These are phyloP conservation scores for Athalia rosae DNA, from an alignment of 2,888 invertebrate genomes.

Conservation along the genomic window DNA sequence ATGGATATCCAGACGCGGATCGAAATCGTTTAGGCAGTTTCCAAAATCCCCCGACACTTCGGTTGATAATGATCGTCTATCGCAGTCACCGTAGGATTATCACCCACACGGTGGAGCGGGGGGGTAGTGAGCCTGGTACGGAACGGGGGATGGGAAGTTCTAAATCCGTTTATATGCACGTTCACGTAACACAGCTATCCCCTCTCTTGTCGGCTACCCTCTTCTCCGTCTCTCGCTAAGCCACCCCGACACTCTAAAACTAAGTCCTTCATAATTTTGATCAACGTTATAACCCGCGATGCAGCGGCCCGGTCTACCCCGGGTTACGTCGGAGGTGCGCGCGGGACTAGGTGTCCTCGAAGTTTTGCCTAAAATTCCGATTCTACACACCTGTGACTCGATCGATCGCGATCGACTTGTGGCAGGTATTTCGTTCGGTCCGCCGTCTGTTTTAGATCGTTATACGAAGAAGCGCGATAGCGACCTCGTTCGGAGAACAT, in stretches of 20 bases:
- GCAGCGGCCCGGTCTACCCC: conserved; percentile 2
- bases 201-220: conserved; percentile 1
- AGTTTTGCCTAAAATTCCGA: too few relatives aligned
- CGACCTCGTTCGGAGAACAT: not conserved
- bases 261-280: conserved; percentile 39
- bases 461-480: too few relatives aligned
- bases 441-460: too few relatives aligned
- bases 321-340: not conserved
- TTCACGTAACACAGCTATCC: conserved; percentile 30
- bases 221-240: conserved; percentile 30
- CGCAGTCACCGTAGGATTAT: conserved; percentile 18
- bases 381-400: too few relatives aligned
- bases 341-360: not conserved
- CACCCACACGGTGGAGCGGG: too few relatives aligned
- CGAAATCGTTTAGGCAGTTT: conserved; percentile 25
- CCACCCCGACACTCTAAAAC: conserved; percentile 23
- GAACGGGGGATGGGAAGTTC: conserved; percentile 19
- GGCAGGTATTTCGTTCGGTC: too few relatives aligned
- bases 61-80: conserved; percentile 27
- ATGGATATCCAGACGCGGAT: not conserved
- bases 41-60: conserved; percentile 34
- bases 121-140: not conserved
- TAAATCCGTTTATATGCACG: conserved; percentile 36
- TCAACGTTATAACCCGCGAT: conserved; percentile 21
- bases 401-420: too few relatives aligned